These are phyloP conservation scores for Dicrurus megarhynchus DNA, from an alignment of 2,113 vertebrate species.

Conservation along the genomic window DNA sequence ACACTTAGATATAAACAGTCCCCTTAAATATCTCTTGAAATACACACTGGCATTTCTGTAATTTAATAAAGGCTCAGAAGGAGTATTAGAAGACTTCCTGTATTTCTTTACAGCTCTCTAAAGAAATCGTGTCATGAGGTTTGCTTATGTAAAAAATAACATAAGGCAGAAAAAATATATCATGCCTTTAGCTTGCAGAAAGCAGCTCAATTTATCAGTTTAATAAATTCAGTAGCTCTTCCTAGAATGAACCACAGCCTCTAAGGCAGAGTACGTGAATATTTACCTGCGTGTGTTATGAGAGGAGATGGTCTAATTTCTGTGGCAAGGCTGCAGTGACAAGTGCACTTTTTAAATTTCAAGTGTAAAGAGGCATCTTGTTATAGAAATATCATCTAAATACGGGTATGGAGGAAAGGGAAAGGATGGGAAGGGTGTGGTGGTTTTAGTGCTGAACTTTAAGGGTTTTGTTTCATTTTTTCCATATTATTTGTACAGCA, in stretches of 20 bases:
- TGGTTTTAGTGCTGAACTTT: not conserved
- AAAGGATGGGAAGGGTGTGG: not conserved
- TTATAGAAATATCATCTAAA: not conserved
- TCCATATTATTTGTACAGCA: not conserved
- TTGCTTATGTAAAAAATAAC: not conserved
- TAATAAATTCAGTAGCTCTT: not conserved
- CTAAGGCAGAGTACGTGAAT: not conserved
- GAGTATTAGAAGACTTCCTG: not conserved
- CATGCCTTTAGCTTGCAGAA: not conserved
- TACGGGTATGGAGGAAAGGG: not conserved
- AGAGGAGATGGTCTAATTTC: not conserved
- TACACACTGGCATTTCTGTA: not conserved
- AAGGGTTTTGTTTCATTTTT: not conserved
- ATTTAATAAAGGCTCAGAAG: not conserved
- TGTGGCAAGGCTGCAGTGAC: not conserved
- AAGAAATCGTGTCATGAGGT: not conserved
- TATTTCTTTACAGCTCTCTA: not conserved
- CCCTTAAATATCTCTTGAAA: not conserved
- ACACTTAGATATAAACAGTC: not conserved
- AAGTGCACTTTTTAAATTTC: not conserved
- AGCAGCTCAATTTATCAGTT: not conserved
- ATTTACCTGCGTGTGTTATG: not conserved
- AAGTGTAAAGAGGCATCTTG: accelerated
- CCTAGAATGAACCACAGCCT: not conserved
- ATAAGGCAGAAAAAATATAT: not conserved